Base-by-base conservation (phyloP, 2,888 invertebrate species). In the Galerucella calmariensis region DNA sequence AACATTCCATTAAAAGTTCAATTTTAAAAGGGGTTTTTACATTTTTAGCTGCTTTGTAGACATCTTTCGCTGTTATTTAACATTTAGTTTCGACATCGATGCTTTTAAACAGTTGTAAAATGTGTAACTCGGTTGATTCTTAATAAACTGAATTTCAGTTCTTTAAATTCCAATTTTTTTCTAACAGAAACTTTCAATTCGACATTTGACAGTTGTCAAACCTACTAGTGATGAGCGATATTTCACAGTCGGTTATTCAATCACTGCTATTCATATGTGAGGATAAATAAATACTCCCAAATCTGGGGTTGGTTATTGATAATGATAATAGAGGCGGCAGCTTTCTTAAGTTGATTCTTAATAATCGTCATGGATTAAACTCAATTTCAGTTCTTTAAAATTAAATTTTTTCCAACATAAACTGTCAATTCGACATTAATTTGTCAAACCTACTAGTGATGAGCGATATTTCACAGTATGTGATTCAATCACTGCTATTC, bases 1-100 rank as follows among this genome's bases (percentile, higher is more conserved):
- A 79, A 65, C 76, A 79, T 69, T 79, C 77, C 41, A 75, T 56
- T 41, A 79, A 14, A 48, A 74, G 65, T 73, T 75, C 75, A n/a
- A 59, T 9, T 20, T 68, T 65, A 51, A 79, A 76, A 6, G 72
- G 62, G 35, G 68, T 65, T 72, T 73, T 66, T 0, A 67, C 68
- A 14, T 53, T 53, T 51, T 73, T 67, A 68, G 76, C 76, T 35
- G 79, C 76, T 16, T 46, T 63, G 3, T 69, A 53, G 53, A 77
- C 48, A 69, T 79, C 79, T 51, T 73, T 68, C 5, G 65, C 41
- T 16, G 75, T 77, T 24, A 79, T 74, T 41, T 73, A 76, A 72
- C 79, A 75, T 69, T 75, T 77, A 48, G 58, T 67, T 27, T 76
- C 72, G 20, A 12, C 56, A 58, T 79, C 79, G 0, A 77, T 46